These are phyloP conservation scores for Nesidiocoris tenuis DNA, from an alignment of 2,888 invertebrate genomes.

Conservation along the genomic window DNA sequence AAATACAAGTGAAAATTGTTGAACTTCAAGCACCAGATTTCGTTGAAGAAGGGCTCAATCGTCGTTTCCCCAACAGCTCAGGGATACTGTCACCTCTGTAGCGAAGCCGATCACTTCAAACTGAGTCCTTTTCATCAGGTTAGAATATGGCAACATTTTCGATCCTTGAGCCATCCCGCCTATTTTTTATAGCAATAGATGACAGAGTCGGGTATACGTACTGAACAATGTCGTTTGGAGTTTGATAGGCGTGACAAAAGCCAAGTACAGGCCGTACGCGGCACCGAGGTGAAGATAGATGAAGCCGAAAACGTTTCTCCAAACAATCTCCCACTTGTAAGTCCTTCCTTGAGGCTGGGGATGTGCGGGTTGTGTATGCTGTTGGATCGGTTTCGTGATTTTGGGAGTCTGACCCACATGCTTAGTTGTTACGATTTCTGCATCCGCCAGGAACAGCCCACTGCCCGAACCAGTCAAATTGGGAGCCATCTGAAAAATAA, in stretches of 20 bases:
- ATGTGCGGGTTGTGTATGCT: neutral
- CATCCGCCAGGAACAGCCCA: conserved; percentile 59
- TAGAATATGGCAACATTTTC: too few species aligned
- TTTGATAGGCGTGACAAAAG: conserved; percentile 18
- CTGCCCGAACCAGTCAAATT: conserved; percentile 63
- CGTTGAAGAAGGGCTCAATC: too few species aligned
- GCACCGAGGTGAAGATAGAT: conserved; percentile 67
- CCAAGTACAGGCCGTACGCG: conserved; percentile 64
- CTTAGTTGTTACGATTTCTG: conserved; percentile 51
- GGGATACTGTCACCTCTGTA: too few species aligned
- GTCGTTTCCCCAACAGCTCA: too few species aligned
- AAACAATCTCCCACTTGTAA: conserved; percentile 67
- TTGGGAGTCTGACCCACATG: conserved; percentile 55
- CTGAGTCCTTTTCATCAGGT: too few species aligned
- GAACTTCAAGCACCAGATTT: too few species aligned
- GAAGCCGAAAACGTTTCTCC: conserved; percentile 76
- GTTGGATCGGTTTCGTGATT: neutral
- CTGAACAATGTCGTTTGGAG: neutral
- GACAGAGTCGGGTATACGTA: too few species aligned
- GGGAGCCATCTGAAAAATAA: conserved; percentile 62
- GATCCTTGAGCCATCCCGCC: too few species aligned
- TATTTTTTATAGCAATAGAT: too few species aligned
- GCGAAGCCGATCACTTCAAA: too few species aligned
- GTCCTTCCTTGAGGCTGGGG: conserved; percentile 9
- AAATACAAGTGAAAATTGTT: neutral